A percentile compares a stretch with the other conserved stretches of the same genome.
phyloP scores from a whole-genome alignment of 2,888 invertebrate genomes.

The Brachyptera risi region DNA sequence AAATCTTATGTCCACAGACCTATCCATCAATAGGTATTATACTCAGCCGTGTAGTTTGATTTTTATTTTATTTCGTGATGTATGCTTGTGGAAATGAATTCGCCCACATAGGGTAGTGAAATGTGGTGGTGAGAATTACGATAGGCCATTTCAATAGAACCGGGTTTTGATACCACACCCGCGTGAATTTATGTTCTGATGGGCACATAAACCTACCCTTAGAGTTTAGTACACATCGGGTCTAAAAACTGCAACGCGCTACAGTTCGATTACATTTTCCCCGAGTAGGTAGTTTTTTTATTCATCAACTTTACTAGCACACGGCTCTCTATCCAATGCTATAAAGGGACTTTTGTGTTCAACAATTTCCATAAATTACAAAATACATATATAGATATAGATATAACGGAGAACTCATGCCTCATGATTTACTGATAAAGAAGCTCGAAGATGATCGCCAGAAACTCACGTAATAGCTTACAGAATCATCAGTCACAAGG shows the following conservation, averaged over 20 bases:
- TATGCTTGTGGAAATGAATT: slow-evolving; percentile 16
- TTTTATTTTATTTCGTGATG: slow-evolving; percentile 19
- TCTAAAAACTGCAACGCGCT: slow-evolving; percentile 5
- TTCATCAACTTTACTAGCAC: background rate
- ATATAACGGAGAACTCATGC: no score
- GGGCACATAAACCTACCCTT: slow-evolving; percentile 12
- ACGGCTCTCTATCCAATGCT: background rate
- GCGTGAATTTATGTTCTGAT: slow-evolving; percentile 13
- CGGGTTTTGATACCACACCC: slow-evolving; percentile 19
- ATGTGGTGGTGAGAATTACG: slow-evolving; percentile 19
- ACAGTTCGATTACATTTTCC: background rate
- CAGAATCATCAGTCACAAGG: background rate
- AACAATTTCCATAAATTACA: background rate
- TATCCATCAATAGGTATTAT: no score
- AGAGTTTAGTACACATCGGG: background rate
- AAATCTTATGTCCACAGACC: no score
- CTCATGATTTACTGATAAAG: slow-evolving; percentile 7
- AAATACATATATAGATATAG: background rate
- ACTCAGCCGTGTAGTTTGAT: no score
- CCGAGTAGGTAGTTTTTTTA: background rate
- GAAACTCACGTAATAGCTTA: background rate
- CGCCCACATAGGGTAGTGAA: slow-evolving; percentile 17
- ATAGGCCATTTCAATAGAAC: slow-evolving; percentile 18
- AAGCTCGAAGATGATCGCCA: no score
- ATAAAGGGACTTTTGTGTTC: background rate